Percentiles rank a stretch among this genome's conserved stretches.
Evolutionary conservation across 2,888 invertebrate genomes (phyloP).

Genomic region (Elgonia sp.): DNA sequence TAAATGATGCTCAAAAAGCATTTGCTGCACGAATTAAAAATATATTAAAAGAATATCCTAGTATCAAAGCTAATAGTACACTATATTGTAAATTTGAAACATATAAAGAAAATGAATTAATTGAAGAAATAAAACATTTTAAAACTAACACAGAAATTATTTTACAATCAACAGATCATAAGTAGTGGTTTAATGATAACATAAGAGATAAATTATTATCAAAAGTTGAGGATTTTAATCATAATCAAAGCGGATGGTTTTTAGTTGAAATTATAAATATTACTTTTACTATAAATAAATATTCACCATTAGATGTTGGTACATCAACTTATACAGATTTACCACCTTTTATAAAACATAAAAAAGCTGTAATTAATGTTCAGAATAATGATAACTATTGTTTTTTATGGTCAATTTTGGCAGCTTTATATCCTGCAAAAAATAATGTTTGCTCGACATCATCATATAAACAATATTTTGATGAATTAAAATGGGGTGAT

Average conservation of each 20-base stretch:
- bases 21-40: constrained; percentile 4
- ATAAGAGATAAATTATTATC: background rate
- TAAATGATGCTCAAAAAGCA: background rate
- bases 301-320: no score
- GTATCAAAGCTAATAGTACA: background rate
- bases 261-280: constrained; percentile 21
- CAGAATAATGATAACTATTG: no score
- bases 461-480: no score
- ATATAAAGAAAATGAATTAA: background rate
- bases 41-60: background rate
- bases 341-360: no score
- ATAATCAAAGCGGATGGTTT: background rate
- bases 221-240: constrained; percentile 3
- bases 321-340: no score
- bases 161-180: background rate
- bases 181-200: background rate
- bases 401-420: no score
- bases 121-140: no score
- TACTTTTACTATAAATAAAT: no score
- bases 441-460: no score
- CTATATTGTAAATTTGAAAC: background rate
- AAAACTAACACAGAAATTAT: background rate
- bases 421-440: no score
- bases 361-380: no score
- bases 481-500: no score